These are phyloP conservation scores for Callocephalon fimbriatum DNA, from an alignment of 2,113 vertebrate genomes.

Conservation along the genomic window DNA sequence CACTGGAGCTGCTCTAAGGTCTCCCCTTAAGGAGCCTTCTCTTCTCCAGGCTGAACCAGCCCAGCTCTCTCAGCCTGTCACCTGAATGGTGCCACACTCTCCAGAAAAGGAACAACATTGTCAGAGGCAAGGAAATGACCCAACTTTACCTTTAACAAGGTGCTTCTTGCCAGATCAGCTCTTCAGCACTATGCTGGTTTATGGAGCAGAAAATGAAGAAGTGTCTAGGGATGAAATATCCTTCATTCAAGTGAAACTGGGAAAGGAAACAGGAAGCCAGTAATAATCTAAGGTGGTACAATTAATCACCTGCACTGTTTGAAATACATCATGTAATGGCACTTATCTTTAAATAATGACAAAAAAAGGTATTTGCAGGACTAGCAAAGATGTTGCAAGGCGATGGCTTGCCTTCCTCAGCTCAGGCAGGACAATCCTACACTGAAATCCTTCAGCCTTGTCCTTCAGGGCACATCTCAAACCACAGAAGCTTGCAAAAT, in stretches of 20 bases:
- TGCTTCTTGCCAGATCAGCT: neutral
- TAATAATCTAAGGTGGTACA: neutral
- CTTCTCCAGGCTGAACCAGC: neutral
- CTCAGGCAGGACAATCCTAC: neutral
- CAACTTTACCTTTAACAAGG: neutral
- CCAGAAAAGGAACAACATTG: neutral
- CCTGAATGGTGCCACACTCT: neutral
- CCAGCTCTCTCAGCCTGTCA: neutral
- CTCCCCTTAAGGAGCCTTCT: neutral
- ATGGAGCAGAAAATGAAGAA: slow-evolving; percentile 1
- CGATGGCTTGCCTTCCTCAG: neutral
- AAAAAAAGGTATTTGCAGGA: neutral
- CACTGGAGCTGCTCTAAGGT: neutral
- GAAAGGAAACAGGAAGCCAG: neutral
- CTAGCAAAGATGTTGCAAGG: neutral
- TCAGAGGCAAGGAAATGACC: neutral
- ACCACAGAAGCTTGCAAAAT: neutral
- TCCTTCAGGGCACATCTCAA: neutral
- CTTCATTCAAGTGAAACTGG: neutral
- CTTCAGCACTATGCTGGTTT: neutral
- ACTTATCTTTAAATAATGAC: neutral
- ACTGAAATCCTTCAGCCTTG: neutral
- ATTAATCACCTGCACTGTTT: neutral
- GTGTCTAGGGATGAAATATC: neutral
- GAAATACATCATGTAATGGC: neutral